These are phyloP conservation scores for Murina feae DNA, from an alignment of 2,113 vertebrate genomes.

Conservation along the genomic window DNA sequence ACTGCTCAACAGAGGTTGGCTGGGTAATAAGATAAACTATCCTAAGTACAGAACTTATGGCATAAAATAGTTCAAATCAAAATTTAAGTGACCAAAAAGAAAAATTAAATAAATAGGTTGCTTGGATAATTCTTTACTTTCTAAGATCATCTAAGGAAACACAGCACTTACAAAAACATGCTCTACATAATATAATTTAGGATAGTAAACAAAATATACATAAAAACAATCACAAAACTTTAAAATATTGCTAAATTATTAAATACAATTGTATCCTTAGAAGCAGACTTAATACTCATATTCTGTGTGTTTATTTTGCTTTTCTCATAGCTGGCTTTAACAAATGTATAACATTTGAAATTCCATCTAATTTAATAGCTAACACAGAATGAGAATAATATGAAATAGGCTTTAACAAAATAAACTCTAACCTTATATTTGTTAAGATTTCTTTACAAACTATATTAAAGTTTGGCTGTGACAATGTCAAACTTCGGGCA, in stretches of 20 bases:
- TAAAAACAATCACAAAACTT: neutral
- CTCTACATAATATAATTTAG: neutral
- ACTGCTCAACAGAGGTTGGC: neutral
- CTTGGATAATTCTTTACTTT: conserved; percentile 9
- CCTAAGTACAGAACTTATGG: neutral
- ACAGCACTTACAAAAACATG: neutral
- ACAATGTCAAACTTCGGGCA: no score
- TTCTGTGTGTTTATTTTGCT: neutral
- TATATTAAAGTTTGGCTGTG: conserved; percentile 15
- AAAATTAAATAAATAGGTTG: conserved; percentile 30
- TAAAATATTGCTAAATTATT: neutral
- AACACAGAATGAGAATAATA: neutral
- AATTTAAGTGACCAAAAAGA: conserved; percentile 22
- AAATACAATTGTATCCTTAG: conserved; percentile 8
- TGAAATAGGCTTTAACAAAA: neutral
- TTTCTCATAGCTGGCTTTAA: conserved; percentile 25
- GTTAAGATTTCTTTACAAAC: conserved; percentile 24
- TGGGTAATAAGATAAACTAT: neutral
- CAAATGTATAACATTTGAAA: conserved; percentile 26
- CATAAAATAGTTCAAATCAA: conserved; percentile 7
- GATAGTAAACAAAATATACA: neutral
- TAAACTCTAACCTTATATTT: neutral
- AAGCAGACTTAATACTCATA: neutral
- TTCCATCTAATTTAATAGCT: conserved; percentile 22
- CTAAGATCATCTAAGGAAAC: neutral